A percentile compares a stretch with the other conserved stretches of the same genome.
These are phyloP conservation scores for Lagenorhynchus albirostris DNA, from an alignment of 2,113 vertebrate genomes.

Conservation along the genomic window DNA sequence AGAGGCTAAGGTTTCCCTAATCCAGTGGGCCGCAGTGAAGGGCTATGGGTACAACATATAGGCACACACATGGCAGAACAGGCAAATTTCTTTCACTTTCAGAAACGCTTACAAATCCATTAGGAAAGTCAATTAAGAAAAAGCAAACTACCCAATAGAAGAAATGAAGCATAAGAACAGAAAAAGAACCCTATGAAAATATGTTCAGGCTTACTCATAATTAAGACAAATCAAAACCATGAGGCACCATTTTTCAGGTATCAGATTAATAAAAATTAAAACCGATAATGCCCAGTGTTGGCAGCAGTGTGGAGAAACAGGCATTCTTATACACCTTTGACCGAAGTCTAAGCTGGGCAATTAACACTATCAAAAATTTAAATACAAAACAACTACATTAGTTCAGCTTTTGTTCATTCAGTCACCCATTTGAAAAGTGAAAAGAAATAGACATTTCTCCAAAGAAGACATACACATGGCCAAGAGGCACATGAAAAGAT, in stretches of 20 bases:
- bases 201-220: background rate
- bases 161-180: background rate
- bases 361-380: background rate
- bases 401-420: background rate
- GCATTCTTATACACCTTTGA: background rate
- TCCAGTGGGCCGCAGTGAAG: background rate
- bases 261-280: slow-evolving; percentile 23
- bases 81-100: background rate
- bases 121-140: background rate
- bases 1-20: background rate
- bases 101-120: background rate
- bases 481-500: background rate
- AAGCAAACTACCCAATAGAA: slow-evolving; percentile 1
- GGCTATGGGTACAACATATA: accelerated
- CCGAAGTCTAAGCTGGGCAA: background rate
- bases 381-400: background rate
- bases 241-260: background rate
- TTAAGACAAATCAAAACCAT: background rate
- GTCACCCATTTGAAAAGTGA: background rate
- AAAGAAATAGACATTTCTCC: background rate
- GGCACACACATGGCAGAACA: background rate
- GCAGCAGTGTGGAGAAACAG: background rate
- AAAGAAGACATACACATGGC: background rate
- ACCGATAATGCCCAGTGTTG: background rate
- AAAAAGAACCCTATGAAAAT: background rate